Evolutionary conservation across 2,888 invertebrate genomes (phyloP).

Genomic region (Coleophora flavipennella): DNA sequence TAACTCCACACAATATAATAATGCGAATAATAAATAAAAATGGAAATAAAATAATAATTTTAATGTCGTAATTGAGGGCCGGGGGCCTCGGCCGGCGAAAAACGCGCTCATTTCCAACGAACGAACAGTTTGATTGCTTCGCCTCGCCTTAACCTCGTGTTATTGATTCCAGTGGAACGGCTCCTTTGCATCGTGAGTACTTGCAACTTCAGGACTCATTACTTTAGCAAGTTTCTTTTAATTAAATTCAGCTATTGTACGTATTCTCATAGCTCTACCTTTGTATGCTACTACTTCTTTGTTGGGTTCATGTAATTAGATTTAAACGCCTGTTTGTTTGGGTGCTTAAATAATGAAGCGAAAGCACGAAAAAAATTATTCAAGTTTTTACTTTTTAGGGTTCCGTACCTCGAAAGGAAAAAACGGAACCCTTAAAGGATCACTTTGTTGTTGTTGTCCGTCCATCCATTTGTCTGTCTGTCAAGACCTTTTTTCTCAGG

Average conservation of each 20-base stretch:
- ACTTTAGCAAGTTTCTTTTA: slow-evolving; percentile 18
- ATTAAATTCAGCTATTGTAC: slow-evolving; percentile 13
- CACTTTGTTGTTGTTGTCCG: too few species aligned
- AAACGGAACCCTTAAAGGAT: too few species aligned
- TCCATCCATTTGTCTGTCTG: too few species aligned
- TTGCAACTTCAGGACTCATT: slow-evolving; percentile 24
- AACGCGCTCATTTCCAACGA: slow-evolving; percentile 43
- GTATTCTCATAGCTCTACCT: too few species aligned
- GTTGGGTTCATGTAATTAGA: too few species aligned
- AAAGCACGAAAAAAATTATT: too few species aligned
- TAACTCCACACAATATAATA: slow-evolving; percentile 73
- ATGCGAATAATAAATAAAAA: slow-evolving; percentile 74
- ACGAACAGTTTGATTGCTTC: slow-evolving; percentile 46
- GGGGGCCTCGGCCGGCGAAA: slow-evolving; percentile 38
- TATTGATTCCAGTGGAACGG: slow-evolving; percentile 49
- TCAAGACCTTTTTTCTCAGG: too few species aligned
- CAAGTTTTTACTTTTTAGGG: too few species aligned
- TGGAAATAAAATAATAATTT: slow-evolving; percentile 72
- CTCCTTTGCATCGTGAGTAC: slow-evolving; percentile 36
- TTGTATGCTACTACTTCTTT: too few species aligned
- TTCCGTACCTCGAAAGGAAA: too few species aligned
- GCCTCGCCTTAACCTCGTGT: slow-evolving; percentile 37
- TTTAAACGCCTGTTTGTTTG: too few species aligned
- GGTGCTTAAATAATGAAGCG: too few species aligned
- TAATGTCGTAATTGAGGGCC: slow-evolving; percentile 70